Evolutionary conservation across 2,113 vertebrate species (phyloP).

Genomic region (Gopherus evgoodei): DNA sequence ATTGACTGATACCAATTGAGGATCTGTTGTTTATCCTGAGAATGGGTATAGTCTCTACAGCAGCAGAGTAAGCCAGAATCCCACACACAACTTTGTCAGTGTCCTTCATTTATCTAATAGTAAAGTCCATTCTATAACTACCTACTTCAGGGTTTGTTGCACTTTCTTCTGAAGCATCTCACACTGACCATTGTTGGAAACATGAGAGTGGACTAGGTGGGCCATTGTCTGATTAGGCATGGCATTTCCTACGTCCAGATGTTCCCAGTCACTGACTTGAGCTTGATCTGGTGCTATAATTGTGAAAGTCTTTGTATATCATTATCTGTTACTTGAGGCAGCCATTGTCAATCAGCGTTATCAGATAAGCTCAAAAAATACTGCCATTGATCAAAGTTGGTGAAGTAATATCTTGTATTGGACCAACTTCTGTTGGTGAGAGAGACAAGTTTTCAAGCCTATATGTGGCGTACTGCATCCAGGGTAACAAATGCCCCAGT

Average conservation of each 20-base stretch:
- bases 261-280: not conserved
- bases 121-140: not conserved
- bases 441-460: not conserved
- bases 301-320: not conserved
- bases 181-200: not conserved
- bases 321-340: not conserved
- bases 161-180: not conserved
- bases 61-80: not conserved
- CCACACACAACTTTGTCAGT: not conserved
- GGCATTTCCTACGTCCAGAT: not conserved
- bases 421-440: not conserved
- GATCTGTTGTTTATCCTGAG: not conserved
- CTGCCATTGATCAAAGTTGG: not conserved
- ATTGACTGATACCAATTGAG: not conserved
- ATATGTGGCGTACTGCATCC: not conserved
- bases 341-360: not conserved
- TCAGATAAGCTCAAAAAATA: slow-evolving; percentile 34
- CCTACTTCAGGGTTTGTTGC: not conserved
- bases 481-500: not conserved
- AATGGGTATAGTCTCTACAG: not conserved
- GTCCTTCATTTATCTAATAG: not conserved
- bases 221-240: not conserved
- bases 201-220: not conserved
- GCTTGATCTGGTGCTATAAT: not conserved
- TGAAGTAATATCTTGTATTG: not conserved